Percentiles rank a stretch among this genome's conserved stretches.
phyloP scores from a whole-genome alignment of 2,113 vertebrate species.

The Scophthalmus maximus region DNA sequence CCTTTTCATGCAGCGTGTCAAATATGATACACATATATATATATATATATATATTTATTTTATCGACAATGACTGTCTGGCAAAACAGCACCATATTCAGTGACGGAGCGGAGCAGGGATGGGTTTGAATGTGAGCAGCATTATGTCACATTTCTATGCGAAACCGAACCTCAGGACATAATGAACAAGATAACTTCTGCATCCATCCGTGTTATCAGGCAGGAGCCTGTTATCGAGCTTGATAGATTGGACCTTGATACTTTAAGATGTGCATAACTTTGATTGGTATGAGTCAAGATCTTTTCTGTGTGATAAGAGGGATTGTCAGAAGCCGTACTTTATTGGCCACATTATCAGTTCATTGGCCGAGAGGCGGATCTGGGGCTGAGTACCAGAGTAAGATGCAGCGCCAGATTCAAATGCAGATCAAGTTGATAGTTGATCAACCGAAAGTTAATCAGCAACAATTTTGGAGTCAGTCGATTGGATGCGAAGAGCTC shows the following conservation, averaged over 20 bases:
- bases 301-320: conserved; percentile 11
- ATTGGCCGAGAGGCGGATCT: not conserved
- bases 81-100: not conserved
- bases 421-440: not conserved
- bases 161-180: conserved; percentile 38
- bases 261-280: conserved; percentile 26
- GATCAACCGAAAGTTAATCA: not conserved
- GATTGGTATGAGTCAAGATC: not conserved
- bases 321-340: conserved; percentile 9
- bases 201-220: conserved; percentile 44
- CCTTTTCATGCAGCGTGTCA: conserved; percentile 8
- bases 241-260: conserved; percentile 36
- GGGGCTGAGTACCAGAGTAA: not conserved
- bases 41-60: not conserved
- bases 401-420: not conserved
- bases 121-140: not conserved
- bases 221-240: conserved; percentile 19
- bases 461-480: not conserved
- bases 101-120: not conserved
- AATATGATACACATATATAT: not conserved
- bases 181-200: conserved; percentile 40
- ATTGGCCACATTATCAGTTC: not conserved
- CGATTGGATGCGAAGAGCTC: not conserved
- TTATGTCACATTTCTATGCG: conserved; percentile 52
- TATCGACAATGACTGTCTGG: conserved; percentile 21